These are phyloP conservation scores for Lasius platythorax DNA, from an alignment of 2,888 invertebrate genomes.

Conservation along the genomic window DNA sequence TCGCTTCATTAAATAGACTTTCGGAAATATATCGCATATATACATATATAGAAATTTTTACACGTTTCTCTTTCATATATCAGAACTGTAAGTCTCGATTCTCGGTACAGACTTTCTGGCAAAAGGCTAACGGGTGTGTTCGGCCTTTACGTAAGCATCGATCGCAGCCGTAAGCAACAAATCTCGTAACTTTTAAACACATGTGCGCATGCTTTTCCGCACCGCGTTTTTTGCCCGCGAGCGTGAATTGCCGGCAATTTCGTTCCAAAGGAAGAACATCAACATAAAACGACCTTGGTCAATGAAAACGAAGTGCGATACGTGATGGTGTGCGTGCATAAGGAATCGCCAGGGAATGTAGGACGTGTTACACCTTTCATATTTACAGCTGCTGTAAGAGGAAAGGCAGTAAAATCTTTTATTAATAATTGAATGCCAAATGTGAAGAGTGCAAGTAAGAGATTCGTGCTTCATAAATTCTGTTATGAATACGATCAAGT, in stretches of 20 bases:
- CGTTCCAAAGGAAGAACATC: slow-evolving; percentile 47
- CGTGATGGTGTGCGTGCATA: slow-evolving; percentile 11
- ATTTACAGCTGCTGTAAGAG: slow-evolving; percentile 38
- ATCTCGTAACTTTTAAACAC: slow-evolving; percentile 44
- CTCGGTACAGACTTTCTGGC: neutral
- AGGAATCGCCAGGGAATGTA: slow-evolving; percentile 59
- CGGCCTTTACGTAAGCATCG: slow-evolving; percentile 35
- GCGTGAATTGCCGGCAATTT: slow-evolving; percentile 30
- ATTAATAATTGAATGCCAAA: slow-evolving; percentile 25
- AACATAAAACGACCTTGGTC: slow-evolving; percentile 58
- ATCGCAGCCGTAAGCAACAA: slow-evolving; percentile 9
- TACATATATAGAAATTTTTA: neutral
- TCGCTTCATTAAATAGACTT: neutral
- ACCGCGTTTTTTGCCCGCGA: slow-evolving; percentile 29
- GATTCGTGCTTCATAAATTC: neutral
- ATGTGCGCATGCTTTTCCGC: slow-evolving; percentile 30
- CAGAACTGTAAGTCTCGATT: slow-evolving; percentile 1
- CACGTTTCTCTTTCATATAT: neutral
- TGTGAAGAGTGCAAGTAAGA: slow-evolving; percentile 36
- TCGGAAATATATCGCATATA: neutral
- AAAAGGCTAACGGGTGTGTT: neutral
- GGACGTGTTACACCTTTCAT: slow-evolving; percentile 62
- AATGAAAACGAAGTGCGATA: slow-evolving; percentile 65
- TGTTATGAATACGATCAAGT: neutral
- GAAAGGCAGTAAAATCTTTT: slow-evolving; percentile 37